A percentile compares a stretch with the other conserved stretches of the same genome.
Evolutionary conservation across 2,888 invertebrate species (phyloP).

Genomic region (Metalampra italica): DNA sequence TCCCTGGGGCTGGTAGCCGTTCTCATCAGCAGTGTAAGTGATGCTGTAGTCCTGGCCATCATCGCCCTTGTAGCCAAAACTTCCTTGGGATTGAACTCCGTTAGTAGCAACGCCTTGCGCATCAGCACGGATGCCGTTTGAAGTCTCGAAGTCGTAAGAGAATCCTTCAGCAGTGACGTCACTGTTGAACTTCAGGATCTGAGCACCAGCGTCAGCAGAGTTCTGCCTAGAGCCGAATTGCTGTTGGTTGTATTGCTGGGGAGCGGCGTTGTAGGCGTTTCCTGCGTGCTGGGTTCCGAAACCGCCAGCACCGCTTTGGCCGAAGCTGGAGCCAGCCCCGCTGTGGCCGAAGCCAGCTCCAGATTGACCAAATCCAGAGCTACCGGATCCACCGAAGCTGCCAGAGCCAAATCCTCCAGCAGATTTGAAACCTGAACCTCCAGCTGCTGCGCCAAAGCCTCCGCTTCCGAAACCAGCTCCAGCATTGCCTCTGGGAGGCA

Average conservation of each 20-base stretch:
- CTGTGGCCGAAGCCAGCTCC: conserved; percentile 20
- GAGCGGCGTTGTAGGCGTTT: conserved; percentile 28
- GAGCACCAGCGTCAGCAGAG: conserved; percentile 58
- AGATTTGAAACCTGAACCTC: conserved; percentile 19
- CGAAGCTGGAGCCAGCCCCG: conserved; percentile 16
- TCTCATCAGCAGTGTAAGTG: conserved; percentile 72
- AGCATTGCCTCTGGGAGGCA: conserved; percentile 66
- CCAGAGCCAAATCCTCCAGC: conserved; percentile 21
- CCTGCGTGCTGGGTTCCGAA: conserved; percentile 29
- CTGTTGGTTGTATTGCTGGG: conserved; percentile 27
- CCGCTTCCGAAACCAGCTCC: conserved; percentile 57
- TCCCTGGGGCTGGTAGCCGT: conserved; percentile 66
- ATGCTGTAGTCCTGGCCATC: conserved; percentile 74
- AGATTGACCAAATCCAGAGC: conserved; percentile 12
- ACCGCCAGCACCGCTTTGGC: conserved; percentile 12
- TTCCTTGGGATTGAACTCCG: conserved; percentile 70
- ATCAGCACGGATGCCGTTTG: conserved; percentile 71
- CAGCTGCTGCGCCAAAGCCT: conserved; percentile 19
- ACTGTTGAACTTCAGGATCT: conserved; percentile 61
- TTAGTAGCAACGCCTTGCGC: conserved; percentile 67
- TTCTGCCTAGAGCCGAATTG: conserved; percentile 21
- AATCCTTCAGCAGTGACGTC: conserved; percentile 70
- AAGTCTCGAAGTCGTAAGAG: conserved; percentile 69
- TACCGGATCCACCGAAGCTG: conserved; percentile 20
- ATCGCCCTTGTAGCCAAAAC: conserved; percentile 70